Base-by-base conservation (phyloP, 2,888 invertebrate genomes). In the Unio pictorum region DNA sequence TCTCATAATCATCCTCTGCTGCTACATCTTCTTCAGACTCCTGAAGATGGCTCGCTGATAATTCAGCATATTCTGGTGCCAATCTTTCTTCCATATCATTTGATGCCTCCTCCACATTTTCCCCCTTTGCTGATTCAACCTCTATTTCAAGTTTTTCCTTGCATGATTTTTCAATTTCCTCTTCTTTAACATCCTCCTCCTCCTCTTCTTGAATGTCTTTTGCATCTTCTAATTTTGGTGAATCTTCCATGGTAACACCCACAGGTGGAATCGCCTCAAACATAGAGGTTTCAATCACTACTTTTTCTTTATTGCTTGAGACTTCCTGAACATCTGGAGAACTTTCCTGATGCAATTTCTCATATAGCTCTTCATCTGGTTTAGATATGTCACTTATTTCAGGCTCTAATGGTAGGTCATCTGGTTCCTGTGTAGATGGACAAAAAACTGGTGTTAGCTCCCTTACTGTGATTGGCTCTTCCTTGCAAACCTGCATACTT, bases 1-100 rank as follows among this genome's bases (percentile, higher is more conserved):
- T 75, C 20, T 74, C 72, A 30, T 79, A 73, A 59, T 76, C 73
- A 20, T 67, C 70, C n/a, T 72, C 68, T 55, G 67, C 68, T 62
- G 63, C 69, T 23, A 68, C 55, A 67, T 74, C 75, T 60, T 79
- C 61, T 55, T 67, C 63, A 28, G 55, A 62, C 58, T 55, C 62
- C 55, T 64, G 57, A 17, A 60, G 23, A 56, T 61, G 34, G 28
- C 60, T 55, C 26, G 64, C 64, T 30, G 55, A 57, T n/a, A 69
- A 60, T 23, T 58, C 64, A 55, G 69, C 69, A 72, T 77, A 75
- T 67, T 75, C 73, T 28, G 74, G 72, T 20, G 74, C 54, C 45
- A 62, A 58, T 34, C 71, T 74, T 60, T 77, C 72, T 55, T 69
- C 73, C 56, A 73, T 73, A 68, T 71, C 73, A 15, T 73, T 69